A percentile compares a stretch with the other conserved stretches of the same genome.
Evolutionary conservation across 2,888 invertebrate species (phyloP).

Genomic region (Epinotia bilunana): DNA sequence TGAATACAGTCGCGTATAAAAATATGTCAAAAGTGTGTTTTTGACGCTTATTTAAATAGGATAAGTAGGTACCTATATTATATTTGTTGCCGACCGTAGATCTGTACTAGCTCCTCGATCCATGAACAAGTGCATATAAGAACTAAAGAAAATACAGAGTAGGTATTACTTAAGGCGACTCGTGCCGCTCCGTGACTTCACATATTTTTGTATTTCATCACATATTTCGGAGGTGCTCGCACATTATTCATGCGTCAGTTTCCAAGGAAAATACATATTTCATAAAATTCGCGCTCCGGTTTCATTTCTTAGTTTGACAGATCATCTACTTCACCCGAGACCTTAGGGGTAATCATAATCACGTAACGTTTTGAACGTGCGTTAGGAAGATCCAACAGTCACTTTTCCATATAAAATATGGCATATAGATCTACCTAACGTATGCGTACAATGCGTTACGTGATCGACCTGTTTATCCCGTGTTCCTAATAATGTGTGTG

Average conservation of each 20-base stretch:
- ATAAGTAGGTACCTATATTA: background rate
- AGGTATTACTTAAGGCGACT: constrained; percentile 8
- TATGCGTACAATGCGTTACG: too few species aligned
- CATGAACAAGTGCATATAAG: too few species aligned
- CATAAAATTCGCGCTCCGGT: constrained; percentile 48
- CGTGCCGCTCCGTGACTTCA: constrained; percentile 29
- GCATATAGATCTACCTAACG: too few species aligned
- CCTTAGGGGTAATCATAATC: too few species aligned
- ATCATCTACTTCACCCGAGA: constrained; percentile 2
- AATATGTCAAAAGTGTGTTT: too few species aligned
- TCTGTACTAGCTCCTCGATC: too few species aligned
- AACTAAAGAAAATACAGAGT: too few species aligned
- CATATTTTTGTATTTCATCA: constrained; percentile 36
- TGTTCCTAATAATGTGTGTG: background rate
- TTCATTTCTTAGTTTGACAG: constrained; percentile 30
- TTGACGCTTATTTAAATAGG: background rate
- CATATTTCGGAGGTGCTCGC: constrained; percentile 30
- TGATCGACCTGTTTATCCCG: background rate
- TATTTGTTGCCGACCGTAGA: too few species aligned
- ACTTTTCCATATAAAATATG: too few species aligned
- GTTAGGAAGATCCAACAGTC: too few species aligned
- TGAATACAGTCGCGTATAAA: too few species aligned
- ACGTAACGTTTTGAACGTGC: too few species aligned
- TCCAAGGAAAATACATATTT: constrained; percentile 54
- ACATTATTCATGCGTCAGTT: constrained; percentile 49